These are phyloP conservation scores for Cataglyphis livida DNA, from an alignment of 2,888 invertebrate species.

Conservation along the genomic window DNA sequence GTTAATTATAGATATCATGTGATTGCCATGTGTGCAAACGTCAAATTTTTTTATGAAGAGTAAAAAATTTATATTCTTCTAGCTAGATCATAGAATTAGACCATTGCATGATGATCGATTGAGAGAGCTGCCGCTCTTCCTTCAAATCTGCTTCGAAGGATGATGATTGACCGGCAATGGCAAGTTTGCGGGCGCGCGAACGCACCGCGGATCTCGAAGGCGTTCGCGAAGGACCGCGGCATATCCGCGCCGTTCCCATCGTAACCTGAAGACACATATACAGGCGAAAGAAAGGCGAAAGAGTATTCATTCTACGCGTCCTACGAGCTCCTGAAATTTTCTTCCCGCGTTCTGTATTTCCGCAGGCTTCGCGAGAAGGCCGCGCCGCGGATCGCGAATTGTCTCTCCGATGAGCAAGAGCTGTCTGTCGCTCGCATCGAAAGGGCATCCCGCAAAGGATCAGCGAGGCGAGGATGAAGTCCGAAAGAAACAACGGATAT, in stretches of 20 bases:
- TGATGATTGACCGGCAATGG: not conserved
- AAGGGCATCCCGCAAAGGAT: not conserved
- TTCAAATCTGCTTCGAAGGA: not conserved
- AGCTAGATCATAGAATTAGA: not conserved
- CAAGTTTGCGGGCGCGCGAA: not conserved
- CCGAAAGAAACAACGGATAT: constrained; percentile 82
- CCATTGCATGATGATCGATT: not conserved
- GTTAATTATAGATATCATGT: not conserved
- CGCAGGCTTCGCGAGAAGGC: not conserved
- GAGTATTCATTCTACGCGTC: not conserved
- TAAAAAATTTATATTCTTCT: not conserved
- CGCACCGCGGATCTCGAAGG: not conserved
- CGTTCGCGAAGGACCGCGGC: not conserved
- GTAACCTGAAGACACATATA: constrained; percentile 4
- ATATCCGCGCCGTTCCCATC: not conserved
- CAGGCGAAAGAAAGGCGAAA: not conserved
- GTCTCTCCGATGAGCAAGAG: not conserved
- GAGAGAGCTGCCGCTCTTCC: not conserved
- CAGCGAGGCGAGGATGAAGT: constrained; percentile 73
- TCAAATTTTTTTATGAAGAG: not conserved
- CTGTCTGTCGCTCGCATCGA: not conserved
- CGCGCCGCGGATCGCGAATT: not conserved
- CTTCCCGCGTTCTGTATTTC: not conserved
- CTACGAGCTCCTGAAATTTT: not conserved
- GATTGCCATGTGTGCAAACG: not conserved